Evolutionary conservation across 2,888 invertebrate species (phyloP).

Genomic region (Sicus ferrugineus): DNA sequence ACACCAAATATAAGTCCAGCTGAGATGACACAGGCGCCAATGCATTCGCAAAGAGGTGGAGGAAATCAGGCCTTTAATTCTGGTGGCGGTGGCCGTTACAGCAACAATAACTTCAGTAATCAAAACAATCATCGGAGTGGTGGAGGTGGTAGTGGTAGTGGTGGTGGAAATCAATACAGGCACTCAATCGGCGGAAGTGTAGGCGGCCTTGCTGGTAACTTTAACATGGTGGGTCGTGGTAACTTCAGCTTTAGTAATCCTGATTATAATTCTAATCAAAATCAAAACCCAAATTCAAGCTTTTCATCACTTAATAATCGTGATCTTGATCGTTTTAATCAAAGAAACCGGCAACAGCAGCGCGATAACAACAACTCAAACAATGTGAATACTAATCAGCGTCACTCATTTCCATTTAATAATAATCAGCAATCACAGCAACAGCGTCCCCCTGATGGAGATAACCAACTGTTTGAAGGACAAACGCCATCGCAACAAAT

Average conservation of each 20-base stretch:
- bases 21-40: constrained; percentile 67
- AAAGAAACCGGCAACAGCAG: constrained; percentile 48
- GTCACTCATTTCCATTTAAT: constrained; percentile 46
- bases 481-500: constrained; percentile 42
- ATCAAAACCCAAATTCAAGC: constrained; percentile 39
- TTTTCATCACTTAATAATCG: constrained; percentile 52
- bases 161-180: constrained; percentile 45
- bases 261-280: constrained; percentile 43
- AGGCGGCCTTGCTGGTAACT: constrained; percentile 33
- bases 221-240: constrained; percentile 48
- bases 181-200: constrained; percentile 44
- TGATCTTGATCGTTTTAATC: constrained; percentile 52
- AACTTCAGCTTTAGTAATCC: constrained; percentile 50
- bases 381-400: constrained; percentile 43
- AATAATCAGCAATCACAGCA: constrained; percentile 39
- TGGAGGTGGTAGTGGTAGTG: constrained; percentile 38
- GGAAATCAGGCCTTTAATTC: constrained; percentile 53
- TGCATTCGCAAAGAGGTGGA: constrained; percentile 71
- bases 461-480: constrained; percentile 34
- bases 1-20: constrained; percentile 34
- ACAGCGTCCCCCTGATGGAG: constrained; percentile 37
- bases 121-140: constrained; percentile 50
- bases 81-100: constrained; percentile 64
- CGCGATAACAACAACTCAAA: constrained; percentile 44
- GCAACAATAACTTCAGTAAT: constrained; percentile 44